Conservation (phyloP, 2,888 invertebrate genomes). For the Latrodectus elegans region DNA sequence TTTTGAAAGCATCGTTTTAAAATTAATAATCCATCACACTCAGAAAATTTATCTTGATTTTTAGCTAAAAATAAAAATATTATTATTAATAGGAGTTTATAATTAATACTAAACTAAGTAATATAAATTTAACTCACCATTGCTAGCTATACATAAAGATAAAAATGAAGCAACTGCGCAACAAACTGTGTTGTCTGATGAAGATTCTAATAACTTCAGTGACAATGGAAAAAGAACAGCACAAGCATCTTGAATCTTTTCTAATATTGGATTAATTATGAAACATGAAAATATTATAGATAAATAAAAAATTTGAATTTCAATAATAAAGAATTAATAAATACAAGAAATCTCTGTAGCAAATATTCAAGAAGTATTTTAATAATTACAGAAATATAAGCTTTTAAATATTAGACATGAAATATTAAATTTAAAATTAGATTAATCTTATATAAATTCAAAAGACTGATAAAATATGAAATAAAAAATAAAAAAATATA, state of each 20-base stretch:
- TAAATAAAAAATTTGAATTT: neutral
- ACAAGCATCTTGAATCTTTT: slow-evolving; percentile 38
- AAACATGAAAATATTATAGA: neutral
- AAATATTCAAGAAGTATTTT: neutral
- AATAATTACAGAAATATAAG: neutral
- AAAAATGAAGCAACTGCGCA: slow-evolving; percentile 35
- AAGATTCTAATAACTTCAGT: slow-evolving; percentile 32
- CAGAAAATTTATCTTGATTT: slow-evolving; percentile 43
- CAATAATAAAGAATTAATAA: neutral
- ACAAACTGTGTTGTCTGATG: neutral
- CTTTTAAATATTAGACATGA: neutral
- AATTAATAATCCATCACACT: slow-evolving; percentile 36
- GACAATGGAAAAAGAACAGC: slow-evolving; percentile 21
- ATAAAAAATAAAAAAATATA: no score
- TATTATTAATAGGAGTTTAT: neutral
- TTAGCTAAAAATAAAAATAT: slow-evolving; percentile 11
- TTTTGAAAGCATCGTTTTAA: slow-evolving; percentile 37
- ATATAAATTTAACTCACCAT: slow-evolving; percentile 16
- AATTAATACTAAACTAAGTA: neutral
- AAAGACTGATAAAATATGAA: no score
- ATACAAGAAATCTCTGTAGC: neutral
- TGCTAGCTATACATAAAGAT: slow-evolving; percentile 41
- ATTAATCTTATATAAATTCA: no score
- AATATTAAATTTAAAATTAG: neutral
- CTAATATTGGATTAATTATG: slow-evolving; percentile 9